Conservation (phyloP, 2,113 vertebrate genomes). For the Phyllostomus discolor region DNA sequence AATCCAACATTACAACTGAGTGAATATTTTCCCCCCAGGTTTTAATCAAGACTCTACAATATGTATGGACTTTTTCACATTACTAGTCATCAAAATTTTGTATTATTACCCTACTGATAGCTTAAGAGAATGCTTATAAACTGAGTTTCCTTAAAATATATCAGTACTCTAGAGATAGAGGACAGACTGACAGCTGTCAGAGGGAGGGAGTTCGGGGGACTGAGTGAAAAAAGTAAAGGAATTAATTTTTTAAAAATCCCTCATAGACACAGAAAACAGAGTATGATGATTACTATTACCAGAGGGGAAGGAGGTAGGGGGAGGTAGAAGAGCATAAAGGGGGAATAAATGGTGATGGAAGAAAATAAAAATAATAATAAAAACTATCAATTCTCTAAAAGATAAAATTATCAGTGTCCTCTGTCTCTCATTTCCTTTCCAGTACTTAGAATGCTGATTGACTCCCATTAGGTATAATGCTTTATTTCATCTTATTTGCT, state of each 20-base stretch:
- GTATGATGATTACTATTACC: no score
- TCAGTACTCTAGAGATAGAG: neutral
- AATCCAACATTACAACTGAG: neutral
- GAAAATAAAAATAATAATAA: neutral
- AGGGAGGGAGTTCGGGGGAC: no score
- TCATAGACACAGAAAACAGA: no score
- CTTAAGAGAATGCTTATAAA: conserved; percentile 1
- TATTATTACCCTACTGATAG: neutral
- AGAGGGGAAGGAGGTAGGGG: no score
- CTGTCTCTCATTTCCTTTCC: neutral
- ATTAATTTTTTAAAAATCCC: no score
- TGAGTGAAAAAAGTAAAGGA: no score
- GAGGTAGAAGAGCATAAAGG: no score
- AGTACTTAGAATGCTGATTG: neutral
- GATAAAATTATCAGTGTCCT: neutral
- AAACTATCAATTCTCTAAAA: neutral
- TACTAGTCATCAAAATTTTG: neutral
- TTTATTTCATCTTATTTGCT: neutral
- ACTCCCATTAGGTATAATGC: neutral
- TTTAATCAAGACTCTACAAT: neutral
- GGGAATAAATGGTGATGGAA: no score
- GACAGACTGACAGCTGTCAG: no score
- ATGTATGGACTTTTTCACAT: neutral
- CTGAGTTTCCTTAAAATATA: neutral
- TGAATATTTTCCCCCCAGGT: neutral